phyloP scores from a whole-genome alignment of 2,888 invertebrate species.

The Mellilla xanthometata region DNA sequence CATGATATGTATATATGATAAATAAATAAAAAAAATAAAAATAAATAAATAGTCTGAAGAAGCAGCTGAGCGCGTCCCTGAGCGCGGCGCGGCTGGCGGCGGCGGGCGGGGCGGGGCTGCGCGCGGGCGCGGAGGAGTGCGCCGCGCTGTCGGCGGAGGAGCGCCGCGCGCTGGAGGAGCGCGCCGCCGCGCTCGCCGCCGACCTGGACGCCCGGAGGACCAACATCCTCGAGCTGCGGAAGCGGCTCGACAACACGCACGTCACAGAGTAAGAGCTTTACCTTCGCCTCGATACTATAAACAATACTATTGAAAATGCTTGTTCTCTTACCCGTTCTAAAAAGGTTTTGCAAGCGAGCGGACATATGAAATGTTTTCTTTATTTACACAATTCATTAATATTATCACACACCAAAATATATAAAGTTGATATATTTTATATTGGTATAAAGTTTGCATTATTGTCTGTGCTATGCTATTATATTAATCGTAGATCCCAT shows the following conservation, averaged over 20 bases:
- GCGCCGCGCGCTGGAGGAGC: slow-evolving; percentile 80
- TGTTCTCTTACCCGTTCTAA: no score
- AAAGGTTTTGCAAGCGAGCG: no score
- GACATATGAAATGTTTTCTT: no score
- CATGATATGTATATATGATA: no score
- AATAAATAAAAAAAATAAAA: no score
- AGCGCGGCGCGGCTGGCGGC: slow-evolving; percentile 75
- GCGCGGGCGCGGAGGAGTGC: slow-evolving; percentile 41
- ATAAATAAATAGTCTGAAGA: slow-evolving; percentile 78
- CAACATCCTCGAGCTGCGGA: slow-evolving; percentile 91
- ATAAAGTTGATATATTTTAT: no score
- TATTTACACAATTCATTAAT: no score
- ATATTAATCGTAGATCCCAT: no score
- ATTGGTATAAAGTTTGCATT: no score
- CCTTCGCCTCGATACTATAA: background rate
- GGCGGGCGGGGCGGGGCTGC: slow-evolving; percentile 56
- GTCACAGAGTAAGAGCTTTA: slow-evolving; percentile 89
- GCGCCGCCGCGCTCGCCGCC: slow-evolving; percentile 72
- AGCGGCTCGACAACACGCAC: slow-evolving; percentile 91
- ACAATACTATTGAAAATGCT: background rate
- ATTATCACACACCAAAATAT: no score
- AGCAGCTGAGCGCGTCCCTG: slow-evolving; percentile 85
- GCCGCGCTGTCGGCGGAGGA: slow-evolving; percentile 79
- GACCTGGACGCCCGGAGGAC: slow-evolving; percentile 91
- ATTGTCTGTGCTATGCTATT: no score